Percentiles rank a stretch among this genome's conserved stretches.
Evolutionary conservation across 2,888 invertebrate species (phyloP).

Genomic region (Dromius quadrimaculatus): DNA sequence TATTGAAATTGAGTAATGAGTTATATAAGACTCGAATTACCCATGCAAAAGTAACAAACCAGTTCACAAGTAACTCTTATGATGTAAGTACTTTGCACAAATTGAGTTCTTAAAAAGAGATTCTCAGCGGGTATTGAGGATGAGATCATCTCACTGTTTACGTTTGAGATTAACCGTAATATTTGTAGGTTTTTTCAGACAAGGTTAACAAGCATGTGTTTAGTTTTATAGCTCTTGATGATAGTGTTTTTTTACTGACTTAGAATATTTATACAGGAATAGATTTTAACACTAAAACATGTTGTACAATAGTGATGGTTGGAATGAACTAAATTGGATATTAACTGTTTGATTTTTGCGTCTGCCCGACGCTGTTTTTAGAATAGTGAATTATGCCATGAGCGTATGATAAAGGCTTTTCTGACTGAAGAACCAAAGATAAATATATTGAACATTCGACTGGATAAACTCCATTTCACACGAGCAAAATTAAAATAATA

Average conservation of each 20-base stretch:
- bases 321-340: no score
- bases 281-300: no score
- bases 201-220: neutral
- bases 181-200: neutral
- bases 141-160: slow-evolving; percentile 10
- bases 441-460: no score
- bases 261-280: no score
- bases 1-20: slow-evolving; percentile 28
- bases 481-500: no score
- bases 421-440: no score
- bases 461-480: no score
- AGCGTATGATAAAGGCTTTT: no score
- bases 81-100: slow-evolving; percentile 10
- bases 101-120: slow-evolving; percentile 10
- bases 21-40: slow-evolving; percentile 27
- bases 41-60: slow-evolving; percentile 9
- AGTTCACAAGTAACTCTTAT: slow-evolving; percentile 16
- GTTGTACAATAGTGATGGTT: no score
- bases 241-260: neutral
- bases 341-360: no score
- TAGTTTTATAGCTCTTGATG: neutral
- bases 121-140: neutral
- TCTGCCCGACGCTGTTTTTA: no score
- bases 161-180: neutral
- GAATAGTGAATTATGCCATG: no score